Evolutionary conservation across 2,113 vertebrate species (phyloP).

Genomic region (Dicerorhinus sumatrensis): DNA sequence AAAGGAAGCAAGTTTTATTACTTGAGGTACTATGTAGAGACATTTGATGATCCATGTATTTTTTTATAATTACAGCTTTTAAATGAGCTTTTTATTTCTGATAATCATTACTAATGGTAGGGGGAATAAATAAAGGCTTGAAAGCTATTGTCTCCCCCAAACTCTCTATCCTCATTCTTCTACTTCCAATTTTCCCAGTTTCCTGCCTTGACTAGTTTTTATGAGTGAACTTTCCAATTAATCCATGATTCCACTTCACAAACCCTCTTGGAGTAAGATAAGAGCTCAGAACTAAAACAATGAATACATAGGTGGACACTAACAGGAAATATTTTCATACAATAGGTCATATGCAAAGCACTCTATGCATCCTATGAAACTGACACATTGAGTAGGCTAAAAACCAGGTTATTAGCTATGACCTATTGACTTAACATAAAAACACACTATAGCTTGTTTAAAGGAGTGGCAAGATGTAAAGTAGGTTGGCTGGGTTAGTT

Average conservation of each 20-base stretch:
- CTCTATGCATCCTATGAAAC: not conserved
- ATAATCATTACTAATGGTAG: constrained; percentile 16
- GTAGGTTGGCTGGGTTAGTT: not conserved
- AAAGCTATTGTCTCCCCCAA: not conserved
- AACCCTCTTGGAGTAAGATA: constrained; percentile 29
- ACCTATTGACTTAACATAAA: not conserved
- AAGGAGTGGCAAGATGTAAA: not conserved
- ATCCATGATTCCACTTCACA: not conserved
- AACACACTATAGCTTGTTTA: constrained; percentile 1
- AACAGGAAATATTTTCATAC: not conserved
- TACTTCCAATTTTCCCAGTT: not conserved
- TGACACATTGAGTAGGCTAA: not conserved
- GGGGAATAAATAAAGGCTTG: not conserved
- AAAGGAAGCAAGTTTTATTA: not conserved
- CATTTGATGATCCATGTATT: not conserved
- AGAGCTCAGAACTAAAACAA: constrained; percentile 17
- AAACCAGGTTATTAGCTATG: not conserved
- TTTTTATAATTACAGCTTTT: not conserved
- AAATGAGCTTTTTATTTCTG: not conserved
- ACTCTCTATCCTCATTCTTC: not conserved
- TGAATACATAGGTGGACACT: not conserved
- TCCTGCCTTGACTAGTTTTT: not conserved
- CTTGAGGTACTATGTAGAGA: not conserved
- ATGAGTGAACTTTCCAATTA: not conserved
- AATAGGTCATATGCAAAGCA: not conserved